Base-by-base conservation (phyloP, 2,113 vertebrate genomes). In the Saimiri boliviensis region DNA sequence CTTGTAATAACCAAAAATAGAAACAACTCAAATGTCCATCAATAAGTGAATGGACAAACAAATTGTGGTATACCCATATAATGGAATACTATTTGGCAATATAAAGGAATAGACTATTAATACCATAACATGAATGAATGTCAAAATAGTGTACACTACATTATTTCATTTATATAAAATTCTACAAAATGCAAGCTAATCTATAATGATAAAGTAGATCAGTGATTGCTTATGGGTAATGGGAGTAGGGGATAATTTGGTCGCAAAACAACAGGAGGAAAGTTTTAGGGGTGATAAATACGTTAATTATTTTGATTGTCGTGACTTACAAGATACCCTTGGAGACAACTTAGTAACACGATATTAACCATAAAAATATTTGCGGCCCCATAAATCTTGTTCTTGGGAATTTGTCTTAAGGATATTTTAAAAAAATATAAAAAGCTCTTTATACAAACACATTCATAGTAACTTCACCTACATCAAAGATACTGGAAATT, bases 361-460 rank as follows among this genome's bases (percentile, higher is more conserved):
- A 12, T 58, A 73, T 52, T 56, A 76, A 91, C 30, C 20, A 86
- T 85, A 93, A 94, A 97, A 93, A 76, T 63, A 17, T 77, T 86
- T 49, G n/a, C 66, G 30, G 74, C 16, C 30, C 52, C 70, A 95
- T 87, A 85, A 92, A 84, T 92, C 45, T 95, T 70, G 68, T 30
- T 73, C 74, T 90, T 84, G 47, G 42, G 40, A 85, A 92, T 88
- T 85, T 87, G 40, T 94, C 81, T 77, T 81, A 90, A 91, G 30
- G 19, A 71, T 83, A 90, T 73, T 94, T 93, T 74, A 90, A 94
- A 90, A 91, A 71, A 91, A 89, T 32, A 93, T 89, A 74, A 60
- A 92, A 92, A 91, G 6, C 9, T 92, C 10, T 81, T 90, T 82
- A 76, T 42, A 68, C 73, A 93, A 97, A 86, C 73, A 86, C n/a